Percentiles rank a stretch among this genome's conserved stretches.
Conservation (phyloP, 2,113 vertebrate species). For the Progne subis region DNA sequence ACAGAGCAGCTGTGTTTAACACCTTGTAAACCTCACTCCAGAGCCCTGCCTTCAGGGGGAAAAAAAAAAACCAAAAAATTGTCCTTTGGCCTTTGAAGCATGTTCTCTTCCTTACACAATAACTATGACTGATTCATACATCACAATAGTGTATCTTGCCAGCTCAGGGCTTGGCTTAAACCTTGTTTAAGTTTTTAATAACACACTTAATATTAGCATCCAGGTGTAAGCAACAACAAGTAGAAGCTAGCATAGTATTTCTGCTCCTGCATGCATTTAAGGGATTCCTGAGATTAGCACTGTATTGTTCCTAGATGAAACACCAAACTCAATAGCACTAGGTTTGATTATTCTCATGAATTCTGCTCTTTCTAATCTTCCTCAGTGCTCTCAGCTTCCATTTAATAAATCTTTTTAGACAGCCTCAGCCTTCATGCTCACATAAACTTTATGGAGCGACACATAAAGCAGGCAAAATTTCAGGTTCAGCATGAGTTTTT, state of each 20-base stretch:
- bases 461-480: constrained; percentile 19
- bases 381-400: background rate
- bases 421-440: constrained; percentile 10
- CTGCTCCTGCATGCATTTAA: background rate
- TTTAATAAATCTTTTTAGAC: constrained; percentile 32
- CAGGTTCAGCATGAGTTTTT: constrained; percentile 10
- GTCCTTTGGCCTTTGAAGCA: background rate
- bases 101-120: background rate
- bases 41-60: background rate
- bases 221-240: background rate
- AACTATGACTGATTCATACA: background rate
- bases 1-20: background rate
- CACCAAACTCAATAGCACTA: background rate
- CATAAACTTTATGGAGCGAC: constrained; percentile 24
- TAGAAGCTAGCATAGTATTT: background rate
- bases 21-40: background rate
- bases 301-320: background rate
- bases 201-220: background rate
- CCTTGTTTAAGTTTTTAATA: background rate
- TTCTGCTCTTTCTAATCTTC: constrained; percentile 15
- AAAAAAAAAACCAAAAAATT: background rate
- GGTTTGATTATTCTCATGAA: constrained; percentile 1
- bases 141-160: background rate
- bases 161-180: background rate
- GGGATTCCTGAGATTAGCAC: background rate